Evolutionary conservation across 2,888 invertebrate genomes (phyloP).

Genomic region (Nymphalis c-album): DNA sequence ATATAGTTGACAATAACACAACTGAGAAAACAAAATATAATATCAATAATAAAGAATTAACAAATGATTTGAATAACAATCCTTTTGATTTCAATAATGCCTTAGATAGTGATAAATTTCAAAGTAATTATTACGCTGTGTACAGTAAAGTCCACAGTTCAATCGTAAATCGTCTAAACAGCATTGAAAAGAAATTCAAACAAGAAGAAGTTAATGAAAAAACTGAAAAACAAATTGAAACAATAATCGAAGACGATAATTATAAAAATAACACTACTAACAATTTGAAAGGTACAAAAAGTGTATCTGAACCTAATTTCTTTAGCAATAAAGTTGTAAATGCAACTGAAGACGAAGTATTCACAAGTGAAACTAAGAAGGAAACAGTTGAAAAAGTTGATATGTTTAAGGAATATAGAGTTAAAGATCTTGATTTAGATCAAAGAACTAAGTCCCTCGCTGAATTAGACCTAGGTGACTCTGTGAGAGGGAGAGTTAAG

Average conservation of each 20-base stretch:
- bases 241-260: constrained; percentile 1
- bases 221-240: neutral
- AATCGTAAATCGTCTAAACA: constrained; percentile 11
- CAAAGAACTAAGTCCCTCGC: constrained; percentile 53
- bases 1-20: neutral
- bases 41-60: neutral
- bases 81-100: too few relatives aligned
- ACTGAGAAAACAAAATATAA: neutral
- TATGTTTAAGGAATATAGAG: constrained; percentile 21
- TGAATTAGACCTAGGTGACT: constrained; percentile 59
- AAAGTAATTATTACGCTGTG: constrained; percentile 7
- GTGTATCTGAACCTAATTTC: neutral
- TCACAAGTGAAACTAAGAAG: neutral
- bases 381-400: constrained; percentile 1
- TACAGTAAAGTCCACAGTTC: constrained; percentile 22
- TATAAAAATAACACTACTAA: neutral
- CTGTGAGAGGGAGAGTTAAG: constrained; percentile 57
- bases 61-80: too few relatives aligned
- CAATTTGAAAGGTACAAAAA: neutral
- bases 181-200: constrained; percentile 17
- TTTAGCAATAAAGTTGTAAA: neutral
- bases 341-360: neutral
- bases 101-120: too few relatives aligned
- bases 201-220: neutral
- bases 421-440: constrained; percentile 36